Evolutionary conservation across 2,797 vertebrate species (phyloP).

Genomic region (Gambelia wislizenii): DNA sequence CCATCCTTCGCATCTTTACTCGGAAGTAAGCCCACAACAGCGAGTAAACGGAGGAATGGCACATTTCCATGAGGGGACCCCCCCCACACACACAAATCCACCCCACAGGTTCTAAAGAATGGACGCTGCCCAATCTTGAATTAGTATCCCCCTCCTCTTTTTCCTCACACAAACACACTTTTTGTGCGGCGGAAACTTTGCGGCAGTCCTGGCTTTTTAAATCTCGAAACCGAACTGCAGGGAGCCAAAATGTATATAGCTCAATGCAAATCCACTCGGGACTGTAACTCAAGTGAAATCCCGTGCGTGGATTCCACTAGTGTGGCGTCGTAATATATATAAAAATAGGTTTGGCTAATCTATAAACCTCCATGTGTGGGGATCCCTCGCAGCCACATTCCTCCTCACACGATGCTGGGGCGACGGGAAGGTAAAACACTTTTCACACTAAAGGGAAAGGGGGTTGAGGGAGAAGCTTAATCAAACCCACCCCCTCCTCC

Average conservation of each 20-base stretch:
- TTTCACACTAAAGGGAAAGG: background rate
- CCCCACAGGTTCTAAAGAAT: conserved; percentile 7
- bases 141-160: conserved; percentile 31
- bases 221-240: conserved; percentile 32
- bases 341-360: too few species aligned
- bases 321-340: background rate
- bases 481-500: conserved; percentile 41
- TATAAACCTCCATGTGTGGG: too few species aligned
- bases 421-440: conserved; percentile 17
- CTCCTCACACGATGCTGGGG: background rate
- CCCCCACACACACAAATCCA: too few species aligned
- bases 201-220: background rate
- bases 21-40: too few species aligned
- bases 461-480: background rate
- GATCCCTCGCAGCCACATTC: too few species aligned
- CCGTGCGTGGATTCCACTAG: conserved; percentile 16
- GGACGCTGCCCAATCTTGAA: conserved; percentile 35
- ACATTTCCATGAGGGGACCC: too few species aligned
- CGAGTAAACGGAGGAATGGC: too few species aligned
- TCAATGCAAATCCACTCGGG: background rate
- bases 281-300: background rate
- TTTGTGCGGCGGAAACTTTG: conserved; percentile 58
- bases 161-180: background rate
- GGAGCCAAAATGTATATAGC: background rate
- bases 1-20: background rate